Conservation (phyloP, 2,888 invertebrate species). For the Herminia tarsipennalis region DNA sequence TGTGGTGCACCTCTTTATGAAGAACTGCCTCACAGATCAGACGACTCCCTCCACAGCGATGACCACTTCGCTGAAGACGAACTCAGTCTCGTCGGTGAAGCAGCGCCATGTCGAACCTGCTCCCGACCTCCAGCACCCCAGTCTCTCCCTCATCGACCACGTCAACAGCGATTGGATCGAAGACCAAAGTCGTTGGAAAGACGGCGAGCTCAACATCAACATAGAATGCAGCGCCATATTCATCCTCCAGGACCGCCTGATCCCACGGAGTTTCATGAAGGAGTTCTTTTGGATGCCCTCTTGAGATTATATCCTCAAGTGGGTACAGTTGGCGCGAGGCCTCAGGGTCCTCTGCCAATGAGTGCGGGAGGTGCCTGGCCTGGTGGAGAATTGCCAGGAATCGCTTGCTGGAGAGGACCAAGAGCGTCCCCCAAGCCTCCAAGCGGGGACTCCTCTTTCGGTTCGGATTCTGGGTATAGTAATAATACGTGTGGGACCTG, state of each 20-base stretch:
- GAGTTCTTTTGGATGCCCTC: constrained; percentile 90
- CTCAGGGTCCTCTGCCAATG: constrained; percentile 72
- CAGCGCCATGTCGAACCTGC: constrained; percentile 77
- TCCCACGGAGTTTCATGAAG: constrained; percentile 92
- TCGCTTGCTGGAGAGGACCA: constrained; percentile 86
- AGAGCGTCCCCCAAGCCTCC: constrained; percentile 86
- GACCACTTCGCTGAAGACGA: constrained; percentile 95
- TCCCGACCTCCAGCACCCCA: constrained; percentile 81
- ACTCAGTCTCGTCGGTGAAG: constrained; percentile 85
- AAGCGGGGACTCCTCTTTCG: constrained; percentile 91
- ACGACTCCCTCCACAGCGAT: constrained; percentile 88
- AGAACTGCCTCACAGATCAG: constrained; percentile 89
- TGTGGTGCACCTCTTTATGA: constrained; percentile 92
- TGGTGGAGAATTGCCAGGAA: constrained; percentile 86
- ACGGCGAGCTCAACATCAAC: constrained; percentile 77
- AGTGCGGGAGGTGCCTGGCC: constrained; percentile 89
- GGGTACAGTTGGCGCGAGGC: constrained; percentile 87
- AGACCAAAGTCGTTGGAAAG: constrained; percentile 84
- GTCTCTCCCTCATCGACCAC: constrained; percentile 85
- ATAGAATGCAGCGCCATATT: constrained; percentile 79
- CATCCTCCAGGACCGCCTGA: constrained; percentile 91
- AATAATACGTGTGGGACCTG: constrained; percentile 91
- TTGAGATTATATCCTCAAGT: constrained; percentile 90
- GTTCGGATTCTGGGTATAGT: constrained; percentile 94
- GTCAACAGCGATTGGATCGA: constrained; percentile 86